A percentile compares a stretch with the other conserved stretches of the same genome.
Conservation (phyloP, 1,140 invertebrate species). For the Aphelenchoides besseyi region DNA sequence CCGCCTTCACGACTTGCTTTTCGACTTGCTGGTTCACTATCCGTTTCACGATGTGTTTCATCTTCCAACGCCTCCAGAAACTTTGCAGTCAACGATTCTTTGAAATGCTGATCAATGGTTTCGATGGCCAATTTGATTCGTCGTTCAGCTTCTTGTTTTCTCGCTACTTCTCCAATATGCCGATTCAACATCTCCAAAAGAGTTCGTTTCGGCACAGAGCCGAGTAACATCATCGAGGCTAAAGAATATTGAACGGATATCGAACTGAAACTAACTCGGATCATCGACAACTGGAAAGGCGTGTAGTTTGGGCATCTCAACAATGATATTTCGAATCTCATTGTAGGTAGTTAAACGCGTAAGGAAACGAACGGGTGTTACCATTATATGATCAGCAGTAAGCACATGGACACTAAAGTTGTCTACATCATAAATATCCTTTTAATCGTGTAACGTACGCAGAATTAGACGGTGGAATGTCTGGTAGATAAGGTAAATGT, state of each 20-base stretch:
- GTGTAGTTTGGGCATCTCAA: conserved; percentile 51
- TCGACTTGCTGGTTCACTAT: background rate
- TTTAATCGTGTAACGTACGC: conserved; percentile 35
- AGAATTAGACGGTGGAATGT: conserved; percentile 60
- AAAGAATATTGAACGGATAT: conserved; percentile 28
- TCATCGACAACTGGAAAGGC: conserved; percentile 60
- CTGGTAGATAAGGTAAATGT: conserved; percentile 82
- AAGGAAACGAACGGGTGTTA: conserved; percentile 49
- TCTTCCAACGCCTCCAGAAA: conserved; percentile 26
- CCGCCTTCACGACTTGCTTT: background rate
- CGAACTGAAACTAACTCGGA: conserved; percentile 29
- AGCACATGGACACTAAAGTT: conserved; percentile 53
- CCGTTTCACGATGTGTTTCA: conserved; percentile 13
- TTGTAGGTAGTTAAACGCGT: conserved; percentile 51
- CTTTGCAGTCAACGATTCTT: conserved; percentile 27
- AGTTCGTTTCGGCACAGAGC: conserved; percentile 52
- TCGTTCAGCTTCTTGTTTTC: conserved; percentile 54
- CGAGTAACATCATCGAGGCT: conserved; percentile 59
- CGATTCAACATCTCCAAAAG: conserved; percentile 50
- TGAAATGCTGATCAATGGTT: conserved; percentile 60
- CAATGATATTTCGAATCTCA: conserved; percentile 53
- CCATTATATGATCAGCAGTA: conserved; percentile 60
- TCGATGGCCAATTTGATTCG: conserved; percentile 56
- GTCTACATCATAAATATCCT: background rate
- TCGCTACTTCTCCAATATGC: conserved; percentile 58